Evolutionary conservation across 2,113 vertebrate species (phyloP).

Genomic region (Maccullochella peelii): DNA sequence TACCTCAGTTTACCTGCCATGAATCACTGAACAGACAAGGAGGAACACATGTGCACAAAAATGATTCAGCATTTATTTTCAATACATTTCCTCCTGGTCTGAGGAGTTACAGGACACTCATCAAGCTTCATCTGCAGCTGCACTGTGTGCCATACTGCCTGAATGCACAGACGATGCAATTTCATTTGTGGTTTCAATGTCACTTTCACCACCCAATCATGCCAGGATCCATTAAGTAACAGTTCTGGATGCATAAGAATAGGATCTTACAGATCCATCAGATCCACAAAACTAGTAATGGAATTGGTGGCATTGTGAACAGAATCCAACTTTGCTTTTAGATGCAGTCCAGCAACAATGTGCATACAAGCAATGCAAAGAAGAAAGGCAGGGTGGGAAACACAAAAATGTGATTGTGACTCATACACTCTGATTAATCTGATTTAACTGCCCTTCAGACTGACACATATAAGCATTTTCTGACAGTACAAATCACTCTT

Average conservation of each 20-base stretch:
- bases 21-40: conserved; percentile 41
- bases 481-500: too few relatives aligned
- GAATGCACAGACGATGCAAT: conserved; percentile 10
- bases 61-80: conserved; percentile 12
- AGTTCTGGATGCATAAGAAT: conserved; percentile 42
- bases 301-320: conserved; percentile 34
- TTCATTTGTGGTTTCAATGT: conserved; percentile 54
- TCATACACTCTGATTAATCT: neutral
- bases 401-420: neutral
- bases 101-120: conserved; percentile 2
- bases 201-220: conserved; percentile 51
- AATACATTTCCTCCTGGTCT: conserved; percentile 16
- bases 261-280: conserved; percentile 22
- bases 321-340: conserved; percentile 23
- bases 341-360: conserved; percentile 27
- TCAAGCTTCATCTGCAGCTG: conserved; percentile 32
- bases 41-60: conserved; percentile 11
- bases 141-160: neutral
- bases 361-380: conserved; percentile 12
- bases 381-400: neutral
- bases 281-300: conserved; percentile 31
- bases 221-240: conserved; percentile 43
- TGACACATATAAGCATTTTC: neutral
- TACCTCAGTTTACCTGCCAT: conserved; percentile 47
- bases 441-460: neutral